Conservation (phyloP, 2,888 invertebrate species). For the Lithodes maja region DNA sequence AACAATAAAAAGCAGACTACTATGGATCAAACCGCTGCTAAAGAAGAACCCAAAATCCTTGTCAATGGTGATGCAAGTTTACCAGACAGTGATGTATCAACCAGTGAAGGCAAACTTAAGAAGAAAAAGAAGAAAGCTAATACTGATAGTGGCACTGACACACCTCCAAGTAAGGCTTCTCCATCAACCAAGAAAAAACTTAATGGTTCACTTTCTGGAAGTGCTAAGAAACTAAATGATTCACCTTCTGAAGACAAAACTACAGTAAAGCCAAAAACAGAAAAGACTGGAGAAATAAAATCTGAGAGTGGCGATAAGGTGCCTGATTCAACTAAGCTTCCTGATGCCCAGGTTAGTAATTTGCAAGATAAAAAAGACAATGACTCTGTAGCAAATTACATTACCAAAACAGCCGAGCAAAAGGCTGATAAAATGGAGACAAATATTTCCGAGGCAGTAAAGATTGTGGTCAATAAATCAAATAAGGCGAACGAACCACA, state of each 20-base stretch:
- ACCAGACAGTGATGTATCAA: slow-evolving; percentile 13
- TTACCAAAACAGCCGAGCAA: neutral
- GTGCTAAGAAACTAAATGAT: neutral
- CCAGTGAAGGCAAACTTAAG: neutral
- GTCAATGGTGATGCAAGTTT: slow-evolving; percentile 20
- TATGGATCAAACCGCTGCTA: neutral
- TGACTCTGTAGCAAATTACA: neutral
- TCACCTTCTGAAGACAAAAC: neutral
- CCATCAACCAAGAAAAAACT: neutral
- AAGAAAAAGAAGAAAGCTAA: slow-evolving; percentile 32
- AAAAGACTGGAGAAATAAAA: neutral
- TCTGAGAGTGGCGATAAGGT: neutral
- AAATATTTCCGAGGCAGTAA: neutral
- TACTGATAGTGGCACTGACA: neutral
- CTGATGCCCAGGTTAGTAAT: neutral
- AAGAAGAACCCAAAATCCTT: neutral
- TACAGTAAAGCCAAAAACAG: neutral
- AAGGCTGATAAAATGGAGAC: neutral
- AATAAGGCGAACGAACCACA: neutral
- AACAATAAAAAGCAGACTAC: neutral
- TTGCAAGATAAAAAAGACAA: neutral
- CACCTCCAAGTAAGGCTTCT: neutral
- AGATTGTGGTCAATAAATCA: neutral
- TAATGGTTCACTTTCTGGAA: neutral
- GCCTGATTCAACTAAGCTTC: neutral